Evolutionary conservation across 2,113 vertebrate species (phyloP).

Genomic region (Zingel zingel): DNA sequence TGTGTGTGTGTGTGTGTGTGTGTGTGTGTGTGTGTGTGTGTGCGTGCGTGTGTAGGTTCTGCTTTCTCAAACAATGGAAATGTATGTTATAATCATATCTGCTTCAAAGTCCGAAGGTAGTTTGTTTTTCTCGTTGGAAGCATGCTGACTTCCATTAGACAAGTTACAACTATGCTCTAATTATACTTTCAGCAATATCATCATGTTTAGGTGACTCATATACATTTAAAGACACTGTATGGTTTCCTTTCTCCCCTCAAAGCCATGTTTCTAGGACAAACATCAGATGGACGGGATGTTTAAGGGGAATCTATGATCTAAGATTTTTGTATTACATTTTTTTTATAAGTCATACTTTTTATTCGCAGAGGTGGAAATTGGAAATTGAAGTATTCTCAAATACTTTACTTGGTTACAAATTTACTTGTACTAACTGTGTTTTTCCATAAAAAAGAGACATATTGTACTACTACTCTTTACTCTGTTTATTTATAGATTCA

Average conservation of each 20-base stretch:
- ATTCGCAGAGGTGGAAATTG: too few species aligned
- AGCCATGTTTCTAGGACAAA: not conserved
- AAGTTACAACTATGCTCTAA: not conserved
- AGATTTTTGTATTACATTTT: too few species aligned
- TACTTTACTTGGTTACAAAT: too few species aligned
- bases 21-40: not conserved
- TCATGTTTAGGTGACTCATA: not conserved
- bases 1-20: not conserved
- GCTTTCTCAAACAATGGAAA: conserved; percentile 28
- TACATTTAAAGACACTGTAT: not conserved
- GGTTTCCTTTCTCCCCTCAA: too few species aligned
- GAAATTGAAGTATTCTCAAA: too few species aligned
- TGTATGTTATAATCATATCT: not conserved
- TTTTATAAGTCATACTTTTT: too few species aligned
- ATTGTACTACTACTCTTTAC: too few species aligned
- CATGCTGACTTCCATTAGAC: not conserved
- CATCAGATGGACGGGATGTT: not conserved
- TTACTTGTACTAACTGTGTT: too few species aligned
- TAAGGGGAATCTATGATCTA: too few species aligned
- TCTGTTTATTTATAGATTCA: too few species aligned
- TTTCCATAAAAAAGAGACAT: too few species aligned
- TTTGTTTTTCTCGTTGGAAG: not conserved
- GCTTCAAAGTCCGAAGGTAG: not conserved
- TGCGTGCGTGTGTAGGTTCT: not conserved
- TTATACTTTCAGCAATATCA: not conserved